phyloP scores from a whole-genome alignment of 2,113 vertebrate genomes.

The Neodon shergylaensis region DNA sequence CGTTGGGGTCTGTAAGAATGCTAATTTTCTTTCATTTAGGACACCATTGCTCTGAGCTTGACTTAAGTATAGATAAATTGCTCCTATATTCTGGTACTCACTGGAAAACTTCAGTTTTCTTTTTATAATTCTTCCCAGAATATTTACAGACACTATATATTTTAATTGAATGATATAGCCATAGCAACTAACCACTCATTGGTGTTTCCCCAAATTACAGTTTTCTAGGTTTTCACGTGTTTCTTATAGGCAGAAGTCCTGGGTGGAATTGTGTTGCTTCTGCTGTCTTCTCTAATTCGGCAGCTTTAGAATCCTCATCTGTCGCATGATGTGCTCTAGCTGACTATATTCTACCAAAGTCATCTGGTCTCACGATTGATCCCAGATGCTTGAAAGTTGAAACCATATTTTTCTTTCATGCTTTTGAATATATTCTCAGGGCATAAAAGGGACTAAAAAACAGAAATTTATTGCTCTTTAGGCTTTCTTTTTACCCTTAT shows the following conservation, averaged over 20 bases:
- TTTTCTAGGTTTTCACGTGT: slow-evolving; percentile 33
- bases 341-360: slow-evolving; percentile 50
- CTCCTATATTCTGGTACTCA: background rate
- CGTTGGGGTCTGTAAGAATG: background rate
- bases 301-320: background rate
- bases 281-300: slow-evolving; percentile 29
- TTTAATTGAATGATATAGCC: slow-evolving; percentile 19
- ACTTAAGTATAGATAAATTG: slow-evolving; percentile 18
- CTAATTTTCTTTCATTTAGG: slow-evolving; percentile 52
- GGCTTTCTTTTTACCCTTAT: background rate
- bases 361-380: slow-evolving; percentile 38
- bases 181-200: background rate
- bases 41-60: background rate
- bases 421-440: slow-evolving; percentile 25
- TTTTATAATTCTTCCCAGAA: background rate
- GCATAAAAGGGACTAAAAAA: background rate
- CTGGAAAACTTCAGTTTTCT: slow-evolving; percentile 1
- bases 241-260: background rate
- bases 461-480: slow-evolving; percentile 23
- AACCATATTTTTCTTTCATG: slow-evolving; percentile 41
- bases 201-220: background rate
- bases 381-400: background rate
- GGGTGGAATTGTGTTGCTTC: background rate
- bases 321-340: slow-evolving; percentile 23
- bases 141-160: background rate